Evolutionary conservation across 2,888 invertebrate genomes (phyloP).

Genomic region (Lasioglossum oenotherae): DNA sequence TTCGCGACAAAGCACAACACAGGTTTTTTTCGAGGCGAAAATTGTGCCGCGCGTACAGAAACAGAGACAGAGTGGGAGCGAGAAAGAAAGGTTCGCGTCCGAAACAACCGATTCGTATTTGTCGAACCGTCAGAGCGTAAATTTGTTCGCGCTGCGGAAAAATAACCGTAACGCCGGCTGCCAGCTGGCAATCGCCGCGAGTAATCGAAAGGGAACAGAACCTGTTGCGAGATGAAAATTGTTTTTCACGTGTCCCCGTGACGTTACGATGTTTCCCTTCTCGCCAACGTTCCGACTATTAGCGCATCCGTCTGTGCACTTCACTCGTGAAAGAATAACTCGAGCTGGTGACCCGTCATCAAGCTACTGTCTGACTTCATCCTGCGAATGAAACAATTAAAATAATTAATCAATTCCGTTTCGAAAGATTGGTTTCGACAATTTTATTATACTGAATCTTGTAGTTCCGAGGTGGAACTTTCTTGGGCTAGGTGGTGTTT

Average conservation of each 20-base stretch:
- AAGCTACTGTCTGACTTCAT: background rate
- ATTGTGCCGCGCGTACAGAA: conserved; percentile 4
- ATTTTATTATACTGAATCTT: too few species aligned
- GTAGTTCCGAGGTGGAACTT: background rate
- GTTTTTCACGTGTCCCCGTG: background rate
- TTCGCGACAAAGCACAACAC: background rate
- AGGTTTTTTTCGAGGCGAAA: background rate
- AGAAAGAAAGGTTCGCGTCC: background rate
- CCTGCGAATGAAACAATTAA: too few species aligned
- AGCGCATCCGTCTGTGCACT: background rate
- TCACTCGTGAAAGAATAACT: background rate
- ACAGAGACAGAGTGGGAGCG: background rate
- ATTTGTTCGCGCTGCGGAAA: conserved; percentile 51
- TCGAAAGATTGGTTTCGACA: too few species aligned
- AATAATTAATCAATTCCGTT: too few species aligned
- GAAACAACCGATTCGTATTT: conserved; percentile 41
- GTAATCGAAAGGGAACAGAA: conserved; percentile 41
- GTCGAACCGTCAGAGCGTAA: conserved; percentile 56
- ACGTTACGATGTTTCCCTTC: background rate
- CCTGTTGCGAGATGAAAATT: conserved; percentile 52
- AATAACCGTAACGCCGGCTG: conserved; percentile 60
- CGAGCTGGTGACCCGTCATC: background rate
- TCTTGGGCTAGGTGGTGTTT: conserved; percentile 20
- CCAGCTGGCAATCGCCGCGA: conserved; percentile 44
- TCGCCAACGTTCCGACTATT: background rate